Base-by-base conservation (phyloP, 2,888 invertebrate genomes). In the Drosophila flavopinicola region DNA sequence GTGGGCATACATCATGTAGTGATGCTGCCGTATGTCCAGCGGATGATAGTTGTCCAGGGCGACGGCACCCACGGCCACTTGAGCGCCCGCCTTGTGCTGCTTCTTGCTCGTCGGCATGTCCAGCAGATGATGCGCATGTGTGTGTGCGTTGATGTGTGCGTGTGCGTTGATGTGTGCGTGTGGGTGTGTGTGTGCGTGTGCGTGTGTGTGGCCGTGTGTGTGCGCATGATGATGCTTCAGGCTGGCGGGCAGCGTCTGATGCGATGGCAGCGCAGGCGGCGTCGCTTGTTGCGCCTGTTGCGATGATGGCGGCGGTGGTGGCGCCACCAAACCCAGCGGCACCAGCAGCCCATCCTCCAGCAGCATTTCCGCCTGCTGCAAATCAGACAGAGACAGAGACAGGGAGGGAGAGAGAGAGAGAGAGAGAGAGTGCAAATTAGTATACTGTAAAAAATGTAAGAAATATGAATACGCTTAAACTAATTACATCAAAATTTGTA, bases 101-200 rank as follows among this genome's bases (percentile, higher is more conserved):
- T 95, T 95, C 91, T 95, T 95, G 69, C 94, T 92, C 68, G 94
- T 92, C 68, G 94, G 94, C 76, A 94, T 93, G 85, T 94, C 94
- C 38, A 93, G 91, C 73, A 86, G 78, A 72, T 20, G 4, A 29
- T 44, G 44, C 29, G 17, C 29, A 30, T 30, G 44, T 20, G 20
- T 17, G 9, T 44, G 44, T 27, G 17, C n/a, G n/a, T n/a, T n/a
- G n/a, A n/a, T n/a, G 27, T 42, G 44, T 6, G 32, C n/a, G n/a
- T n/a, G n/a, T n/a, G n/a, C n/a, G n/a, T n/a, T n/a, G n/a, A n/a
- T n/a, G n/a, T n/a, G n/a, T 4, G 20, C 20, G 10, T 17, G 35
- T 17, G 35, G 20, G 30, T 30, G 44, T 0, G 20, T 11, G 30
- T 30, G 44, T 9, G 29, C 5, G n/a, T 27, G 42, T 13, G n/a